phyloP scores from a whole-genome alignment of 2,888 invertebrate species.

The Drosophila suboccidentalis region DNA sequence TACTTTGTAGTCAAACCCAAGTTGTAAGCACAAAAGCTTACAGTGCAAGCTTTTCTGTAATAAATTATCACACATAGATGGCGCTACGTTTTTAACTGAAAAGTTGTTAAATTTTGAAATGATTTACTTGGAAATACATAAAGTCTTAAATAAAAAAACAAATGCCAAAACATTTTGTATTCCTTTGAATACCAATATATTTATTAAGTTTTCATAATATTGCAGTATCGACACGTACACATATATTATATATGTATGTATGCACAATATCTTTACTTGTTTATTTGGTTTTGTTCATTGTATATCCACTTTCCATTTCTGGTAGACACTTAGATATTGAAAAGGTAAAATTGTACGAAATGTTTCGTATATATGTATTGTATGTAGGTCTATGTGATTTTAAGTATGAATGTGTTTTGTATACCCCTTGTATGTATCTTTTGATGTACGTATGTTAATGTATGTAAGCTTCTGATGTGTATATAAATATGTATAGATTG shows the following conservation, averaged over 20 bases:
- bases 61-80: conserved; percentile 11
- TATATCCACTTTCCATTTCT: conserved; percentile 61
- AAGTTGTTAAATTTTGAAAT: neutral
- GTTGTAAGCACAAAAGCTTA: neutral
- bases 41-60: neutral
- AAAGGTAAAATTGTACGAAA: conserved; percentile 81
- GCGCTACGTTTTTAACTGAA: neutral
- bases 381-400: conserved; percentile 42
- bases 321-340: conserved; percentile 82
- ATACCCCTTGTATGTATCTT: conserved; percentile 38
- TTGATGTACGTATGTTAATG: conserved; percentile 1
- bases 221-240: conserved; percentile 51
- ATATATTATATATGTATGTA: conserved; percentile 15
- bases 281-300: conserved; percentile 37
- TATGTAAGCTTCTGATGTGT: conserved; percentile 30
- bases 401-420: conserved; percentile 38
- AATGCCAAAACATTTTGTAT: conserved; percentile 4
- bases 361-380: conserved; percentile 50
- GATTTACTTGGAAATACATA: neutral
- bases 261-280: conserved; percentile 48
- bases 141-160: neutral
- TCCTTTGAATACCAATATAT: conserved; percentile 40
- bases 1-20: neutral
- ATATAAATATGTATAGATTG: conserved; percentile 34
- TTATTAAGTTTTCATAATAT: conserved; percentile 65